These are phyloP conservation scores for Hippocampus mohnikei DNA, from an alignment of 2,113 vertebrate species.

Conservation along the genomic window DNA sequence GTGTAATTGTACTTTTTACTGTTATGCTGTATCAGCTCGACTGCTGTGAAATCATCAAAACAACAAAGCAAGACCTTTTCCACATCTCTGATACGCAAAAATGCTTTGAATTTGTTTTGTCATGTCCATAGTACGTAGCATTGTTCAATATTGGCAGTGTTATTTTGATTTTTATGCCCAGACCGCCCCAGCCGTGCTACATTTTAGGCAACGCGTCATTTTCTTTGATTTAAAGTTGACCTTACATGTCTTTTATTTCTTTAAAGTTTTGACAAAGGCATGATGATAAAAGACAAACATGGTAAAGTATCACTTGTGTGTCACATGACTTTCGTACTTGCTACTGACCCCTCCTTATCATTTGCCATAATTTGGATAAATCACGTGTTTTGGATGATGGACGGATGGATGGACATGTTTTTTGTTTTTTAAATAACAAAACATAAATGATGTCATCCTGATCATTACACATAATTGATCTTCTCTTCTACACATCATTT, in stretches of 20 bases:
- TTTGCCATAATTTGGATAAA: background rate
- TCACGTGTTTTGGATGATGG: no score
- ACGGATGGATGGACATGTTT: no score
- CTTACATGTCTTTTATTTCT: slow-evolving; percentile 47
- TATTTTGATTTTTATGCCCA: background rate
- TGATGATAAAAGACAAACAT: slow-evolving; percentile 49
- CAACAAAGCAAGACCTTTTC: no score
- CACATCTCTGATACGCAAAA: no score
- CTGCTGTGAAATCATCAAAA: background rate
- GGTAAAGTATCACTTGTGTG: slow-evolving; percentile 68
- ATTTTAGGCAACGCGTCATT: background rate
- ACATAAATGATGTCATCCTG: background rate
- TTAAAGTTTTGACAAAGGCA: slow-evolving; percentile 68
- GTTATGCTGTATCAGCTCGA: background rate
- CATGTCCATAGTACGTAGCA: background rate
- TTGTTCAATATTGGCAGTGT: background rate
- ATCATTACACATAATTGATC: background rate
- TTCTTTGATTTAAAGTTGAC: slow-evolving; percentile 26
- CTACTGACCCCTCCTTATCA: background rate
- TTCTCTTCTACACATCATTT: background rate
- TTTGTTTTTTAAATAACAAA: background rate
- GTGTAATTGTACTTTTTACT: no score
- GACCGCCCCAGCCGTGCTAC: background rate
- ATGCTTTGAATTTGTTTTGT: no score
- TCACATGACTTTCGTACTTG: background rate